phyloP scores from a whole-genome alignment of 2,888 invertebrate species.

The Leucozona laternaria region DNA sequence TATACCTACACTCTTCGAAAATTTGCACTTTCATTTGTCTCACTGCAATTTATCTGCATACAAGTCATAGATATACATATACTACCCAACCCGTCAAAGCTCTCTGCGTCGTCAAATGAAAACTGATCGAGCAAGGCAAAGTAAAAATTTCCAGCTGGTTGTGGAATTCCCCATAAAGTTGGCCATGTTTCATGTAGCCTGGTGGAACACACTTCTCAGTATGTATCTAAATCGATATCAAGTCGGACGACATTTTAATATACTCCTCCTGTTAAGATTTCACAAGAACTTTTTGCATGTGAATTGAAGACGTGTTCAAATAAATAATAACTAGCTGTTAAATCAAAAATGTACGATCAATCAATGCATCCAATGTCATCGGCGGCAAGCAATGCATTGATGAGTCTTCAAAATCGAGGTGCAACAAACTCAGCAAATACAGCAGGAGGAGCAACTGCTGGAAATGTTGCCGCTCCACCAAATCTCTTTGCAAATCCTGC shows the following conservation, averaged over 20 bases:
- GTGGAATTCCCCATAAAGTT: constrained; percentile 71
- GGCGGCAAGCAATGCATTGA: constrained; percentile 78
- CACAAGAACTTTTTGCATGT: background rate
- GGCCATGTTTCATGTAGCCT: constrained; percentile 48
- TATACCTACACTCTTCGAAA: background rate
- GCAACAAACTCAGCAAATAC: constrained; percentile 76
- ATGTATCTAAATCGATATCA: constrained; percentile 56
- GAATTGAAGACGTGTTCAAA: constrained; percentile 22
- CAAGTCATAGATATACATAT: too few species aligned
- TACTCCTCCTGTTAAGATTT: constrained; percentile 4
- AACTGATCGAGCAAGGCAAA: background rate
- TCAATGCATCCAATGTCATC: constrained; percentile 77
- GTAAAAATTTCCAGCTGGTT: constrained; percentile 48
- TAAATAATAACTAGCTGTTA: background rate
- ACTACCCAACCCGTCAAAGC: constrained; percentile 19
- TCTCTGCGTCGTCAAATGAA: constrained; percentile 8
- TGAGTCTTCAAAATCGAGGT: constrained; percentile 78
- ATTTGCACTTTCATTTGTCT: constrained; percentile 23
- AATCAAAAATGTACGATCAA: constrained; percentile 76
- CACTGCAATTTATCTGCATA: background rate
- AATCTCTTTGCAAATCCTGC: constrained; percentile 80
- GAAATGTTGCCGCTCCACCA: constrained; percentile 77
- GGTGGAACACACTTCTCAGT: constrained; percentile 57
- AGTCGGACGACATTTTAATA: constrained; percentile 45
- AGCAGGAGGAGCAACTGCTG: constrained; percentile 76